Evolutionary conservation across 2,797 vertebrate species (phyloP), one percentile per base, ranked within the genome.

Genomic region (Apogon hyalosoma): DNA sequence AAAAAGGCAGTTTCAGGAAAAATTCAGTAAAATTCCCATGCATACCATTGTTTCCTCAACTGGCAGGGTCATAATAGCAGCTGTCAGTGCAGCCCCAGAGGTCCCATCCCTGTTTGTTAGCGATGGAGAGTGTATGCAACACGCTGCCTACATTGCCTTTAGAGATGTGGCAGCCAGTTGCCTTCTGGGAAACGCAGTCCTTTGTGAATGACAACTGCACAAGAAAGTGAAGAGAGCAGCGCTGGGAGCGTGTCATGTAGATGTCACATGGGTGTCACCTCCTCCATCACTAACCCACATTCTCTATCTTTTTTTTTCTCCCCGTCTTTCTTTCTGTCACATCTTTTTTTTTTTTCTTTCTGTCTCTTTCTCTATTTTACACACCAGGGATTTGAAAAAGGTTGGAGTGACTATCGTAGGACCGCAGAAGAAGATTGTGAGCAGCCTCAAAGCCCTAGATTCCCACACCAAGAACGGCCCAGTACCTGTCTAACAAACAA

Each of bases 361-460:
- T 42, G 18, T 72, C 56, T 80, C 31, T 60, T n/a, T 12, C 48
- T 80, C 51, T 80, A 57, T 18, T 87, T 77, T 71, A 63, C 47
- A 63, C 75, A 76, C 51, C 90, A 99, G 98, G 82, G 97, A 99
- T 84, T 89, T 97, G 89, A 98, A 98, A 94, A 99, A 98, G 85
- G 92, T 98, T 8, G 97, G 97, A 3, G 96, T 99, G 78, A 97
- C 96, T 18, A 95, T 99, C 75, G 94, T 96, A 77, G 97, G 96
- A 75, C 95, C 97, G 79, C 96, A 97, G 68, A 99, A 98, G 93
- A 98, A 98, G 92, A 95, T 99, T 66, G 93, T 98, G 90, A 98
- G 96, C 93, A 97, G 96, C 90, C 95, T 99, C 90, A 98, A 97
- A 95, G 92, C 94, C 90, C 95, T 98, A 86, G 98, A 99, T 94